Percentiles rank a stretch among this genome's conserved stretches.
phyloP scores from a whole-genome alignment of 2,888 invertebrate species.

The Stenodera caucasica region DNA sequence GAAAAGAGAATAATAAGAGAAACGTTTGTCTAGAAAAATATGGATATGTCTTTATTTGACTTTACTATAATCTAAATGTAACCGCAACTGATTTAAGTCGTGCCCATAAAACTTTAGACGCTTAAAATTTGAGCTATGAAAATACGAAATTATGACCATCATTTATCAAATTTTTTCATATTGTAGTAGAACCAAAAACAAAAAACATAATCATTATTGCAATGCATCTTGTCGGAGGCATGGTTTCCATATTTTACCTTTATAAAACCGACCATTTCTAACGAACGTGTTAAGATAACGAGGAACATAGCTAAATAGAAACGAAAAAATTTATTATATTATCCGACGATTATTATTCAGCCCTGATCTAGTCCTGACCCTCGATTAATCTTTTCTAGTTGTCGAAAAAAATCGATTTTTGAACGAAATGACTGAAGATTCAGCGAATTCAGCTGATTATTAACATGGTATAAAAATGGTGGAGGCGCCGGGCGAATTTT shows the following conservation, averaged over 20 bases:
- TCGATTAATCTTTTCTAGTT: too few species aligned
- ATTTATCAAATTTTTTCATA: not conserved
- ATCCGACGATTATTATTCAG: not conserved
- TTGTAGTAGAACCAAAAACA: not conserved
- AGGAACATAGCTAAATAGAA: not conserved
- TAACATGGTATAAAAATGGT: too few species aligned
- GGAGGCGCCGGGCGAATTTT: too few species aligned
- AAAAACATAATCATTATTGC: not conserved
- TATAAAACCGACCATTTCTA: slow-evolving; percentile 6
- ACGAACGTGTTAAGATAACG: slow-evolving; percentile 10
- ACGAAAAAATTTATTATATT: not conserved
- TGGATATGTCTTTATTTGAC: not conserved
- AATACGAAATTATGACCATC: not conserved
- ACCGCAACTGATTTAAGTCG: not conserved
- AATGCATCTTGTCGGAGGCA: slow-evolving; percentile 8
- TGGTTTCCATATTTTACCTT: not conserved
- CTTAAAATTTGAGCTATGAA: not conserved
- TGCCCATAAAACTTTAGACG: not conserved
- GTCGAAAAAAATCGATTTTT: not conserved
- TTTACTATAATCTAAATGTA: not conserved
- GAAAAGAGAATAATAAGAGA: not conserved
- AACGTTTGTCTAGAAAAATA: not conserved
- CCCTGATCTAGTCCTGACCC: too few species aligned
- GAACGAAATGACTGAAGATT: not conserved
- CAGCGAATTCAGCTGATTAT: not conserved